Evolutionary conservation across 2,113 vertebrate species (phyloP).

Genomic region (Sylvia atricapilla): DNA sequence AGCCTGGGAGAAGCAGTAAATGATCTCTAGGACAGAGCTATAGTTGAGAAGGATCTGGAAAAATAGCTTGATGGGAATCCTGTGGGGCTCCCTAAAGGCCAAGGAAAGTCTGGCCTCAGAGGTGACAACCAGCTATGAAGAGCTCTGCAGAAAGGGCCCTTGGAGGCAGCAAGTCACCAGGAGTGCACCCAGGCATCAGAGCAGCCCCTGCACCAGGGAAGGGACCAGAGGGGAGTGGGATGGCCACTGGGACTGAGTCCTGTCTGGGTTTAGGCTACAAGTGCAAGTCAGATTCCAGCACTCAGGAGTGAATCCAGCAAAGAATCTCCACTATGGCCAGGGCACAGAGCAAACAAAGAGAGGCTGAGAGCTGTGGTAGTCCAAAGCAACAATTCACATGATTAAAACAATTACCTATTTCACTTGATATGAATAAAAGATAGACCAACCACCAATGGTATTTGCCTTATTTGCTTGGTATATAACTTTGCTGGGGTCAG

Average conservation of each 20-base stretch:
- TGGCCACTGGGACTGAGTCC: accelerated
- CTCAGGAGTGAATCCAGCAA: neutral
- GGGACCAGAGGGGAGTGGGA: too few species aligned
- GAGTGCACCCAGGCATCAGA: neutral
- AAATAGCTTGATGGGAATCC: neutral
- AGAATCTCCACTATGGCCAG: accelerated
- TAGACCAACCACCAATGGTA: neutral
- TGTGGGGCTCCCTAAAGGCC: accelerated
- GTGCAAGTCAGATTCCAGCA: neutral
- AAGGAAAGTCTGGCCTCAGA: neutral
- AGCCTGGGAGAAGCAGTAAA: neutral
- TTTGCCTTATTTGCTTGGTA: neutral
- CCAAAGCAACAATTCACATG: neutral
- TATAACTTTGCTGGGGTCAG: neutral
- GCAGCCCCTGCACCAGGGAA: neutral
- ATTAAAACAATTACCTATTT: neutral
- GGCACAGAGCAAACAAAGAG: neutral
- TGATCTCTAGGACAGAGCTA: neutral
- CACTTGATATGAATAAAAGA: neutral
- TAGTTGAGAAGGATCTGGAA: neutral
- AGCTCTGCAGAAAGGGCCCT: neutral
- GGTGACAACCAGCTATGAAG: neutral
- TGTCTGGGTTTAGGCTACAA: neutral
- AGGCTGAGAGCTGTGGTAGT: neutral
- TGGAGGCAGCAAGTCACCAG: neutral